Evolutionary conservation across 2,888 invertebrate genomes (phyloP).

Genomic region (Chironomus riparius): DNA sequence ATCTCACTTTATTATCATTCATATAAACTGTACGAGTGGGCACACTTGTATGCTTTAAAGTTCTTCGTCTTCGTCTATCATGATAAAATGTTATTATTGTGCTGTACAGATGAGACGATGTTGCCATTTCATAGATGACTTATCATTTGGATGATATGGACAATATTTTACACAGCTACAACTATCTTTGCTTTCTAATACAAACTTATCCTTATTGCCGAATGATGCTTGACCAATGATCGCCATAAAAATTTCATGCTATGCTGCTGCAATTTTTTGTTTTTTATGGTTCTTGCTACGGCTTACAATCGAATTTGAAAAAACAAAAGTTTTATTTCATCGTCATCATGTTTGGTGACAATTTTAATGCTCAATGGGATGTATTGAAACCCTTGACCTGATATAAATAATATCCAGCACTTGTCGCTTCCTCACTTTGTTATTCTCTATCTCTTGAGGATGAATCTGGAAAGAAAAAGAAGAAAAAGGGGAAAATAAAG

Average conservation of each 20-base stretch:
- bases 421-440: neutral
- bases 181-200: neutral
- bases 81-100: neutral
- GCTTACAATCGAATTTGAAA: neutral
- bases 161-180: neutral
- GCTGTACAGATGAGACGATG: neutral
- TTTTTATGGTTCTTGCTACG: neutral
- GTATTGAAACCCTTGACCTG: too few relatives aligned
- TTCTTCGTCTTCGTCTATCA: neutral
- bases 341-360: too few relatives aligned
- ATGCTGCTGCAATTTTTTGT: neutral
- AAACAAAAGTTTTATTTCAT: too few relatives aligned
- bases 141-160: neutral
- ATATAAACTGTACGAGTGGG: slow-evolving; percentile 6
- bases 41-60: neutral
- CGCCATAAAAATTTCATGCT: slow-evolving; percentile 10
- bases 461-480: neutral
- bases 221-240: neutral
- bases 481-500: neutral
- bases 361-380: too few relatives aligned
- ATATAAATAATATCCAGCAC: neutral
- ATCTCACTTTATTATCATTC: slow-evolving; percentile 22
- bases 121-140: slow-evolving; percentile 21
- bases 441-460: neutral
- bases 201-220: neutral